Percentiles rank a stretch among this genome's conserved stretches.
Conservation (phyloP, 2,113 vertebrate species). For the Clarias macrocephalus region DNA sequence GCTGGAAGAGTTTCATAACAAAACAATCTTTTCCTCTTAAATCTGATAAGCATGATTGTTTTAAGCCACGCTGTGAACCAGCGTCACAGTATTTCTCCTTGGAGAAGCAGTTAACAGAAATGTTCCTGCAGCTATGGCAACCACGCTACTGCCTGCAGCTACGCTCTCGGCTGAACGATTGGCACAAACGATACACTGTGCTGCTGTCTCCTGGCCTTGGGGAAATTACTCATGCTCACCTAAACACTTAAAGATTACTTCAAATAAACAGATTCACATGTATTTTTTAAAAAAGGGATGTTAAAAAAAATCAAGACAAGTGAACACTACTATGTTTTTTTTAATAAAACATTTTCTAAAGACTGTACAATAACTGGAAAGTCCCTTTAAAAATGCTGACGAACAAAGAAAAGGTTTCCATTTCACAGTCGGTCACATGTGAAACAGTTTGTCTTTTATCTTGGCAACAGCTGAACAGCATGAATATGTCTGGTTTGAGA, state of each 20-base stretch:
- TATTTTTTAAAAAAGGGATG: not conserved
- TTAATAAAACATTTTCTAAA: not conserved
- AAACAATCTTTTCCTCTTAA: slow-evolving; percentile 13
- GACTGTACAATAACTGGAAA: slow-evolving; percentile 13
- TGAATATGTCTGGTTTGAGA: slow-evolving; percentile 60
- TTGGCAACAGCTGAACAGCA: slow-evolving; percentile 55
- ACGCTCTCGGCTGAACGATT: slow-evolving; percentile 55
- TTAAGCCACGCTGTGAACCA: slow-evolving; percentile 42
- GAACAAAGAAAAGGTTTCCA: slow-evolving; percentile 53
- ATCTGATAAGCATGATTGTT: slow-evolving; percentile 41
- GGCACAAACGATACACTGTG: slow-evolving; percentile 49
- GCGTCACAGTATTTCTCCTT: slow-evolving; percentile 48
- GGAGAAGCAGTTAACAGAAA: slow-evolving; percentile 49
- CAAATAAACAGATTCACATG: not conserved
- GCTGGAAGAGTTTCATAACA: slow-evolving; percentile 9
- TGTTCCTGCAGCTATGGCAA: slow-evolving; percentile 65
- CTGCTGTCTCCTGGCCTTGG: not conserved
- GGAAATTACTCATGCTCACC: not conserved
- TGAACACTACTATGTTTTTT: not conserved
- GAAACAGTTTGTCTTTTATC: slow-evolving; percentile 56
- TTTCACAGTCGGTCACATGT: slow-evolving; percentile 59
- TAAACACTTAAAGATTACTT: not conserved
- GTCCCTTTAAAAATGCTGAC: not conserved
- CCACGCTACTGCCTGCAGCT: slow-evolving; percentile 60
- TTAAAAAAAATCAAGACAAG: not conserved